phyloP scores from a whole-genome alignment of 92 coral and sea anemone species.

The Pocillopora grandis region DNA sequence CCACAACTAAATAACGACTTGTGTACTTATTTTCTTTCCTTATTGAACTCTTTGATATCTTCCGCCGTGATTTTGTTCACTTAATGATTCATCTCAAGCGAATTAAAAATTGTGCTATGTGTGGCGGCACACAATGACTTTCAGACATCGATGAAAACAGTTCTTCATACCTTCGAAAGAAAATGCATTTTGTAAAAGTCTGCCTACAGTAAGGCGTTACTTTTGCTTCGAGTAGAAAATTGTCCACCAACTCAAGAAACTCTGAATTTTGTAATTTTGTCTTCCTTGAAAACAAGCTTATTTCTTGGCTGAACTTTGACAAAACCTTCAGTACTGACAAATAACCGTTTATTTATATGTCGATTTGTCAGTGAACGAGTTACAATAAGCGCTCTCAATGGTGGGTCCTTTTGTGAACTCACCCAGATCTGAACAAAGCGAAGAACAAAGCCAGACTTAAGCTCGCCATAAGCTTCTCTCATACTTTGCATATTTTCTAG shows the following conservation, averaged over 20 bases:
- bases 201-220: not conserved
- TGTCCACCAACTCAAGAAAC: not conserved
- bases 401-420: constrained; percentile 11
- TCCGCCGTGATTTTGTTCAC: not conserved
- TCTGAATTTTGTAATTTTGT: not conserved
- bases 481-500: constrained; percentile 23
- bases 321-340: not conserved
- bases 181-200: not conserved
- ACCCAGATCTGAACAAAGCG: constrained; percentile 15
- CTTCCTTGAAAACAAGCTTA: too few species aligned
- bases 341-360: not conserved
- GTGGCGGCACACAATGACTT: not conserved
- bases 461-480: not conserved
- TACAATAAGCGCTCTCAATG: not conserved
- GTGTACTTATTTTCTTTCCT: not conserved
- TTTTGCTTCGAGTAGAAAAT: not conserved
- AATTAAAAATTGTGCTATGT: not conserved
- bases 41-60: not conserved
- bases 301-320: not conserved
- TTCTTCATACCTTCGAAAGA: not conserved
- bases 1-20: not conserved
- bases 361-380: not conserved
- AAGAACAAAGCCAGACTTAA: not conserved
- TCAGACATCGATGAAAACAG: not conserved
- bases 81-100: not conserved